These are phyloP conservation scores for Caenorhabditis zanzibari DNA, from an alignment of 2,888 invertebrate species.

Conservation along the genomic window DNA sequence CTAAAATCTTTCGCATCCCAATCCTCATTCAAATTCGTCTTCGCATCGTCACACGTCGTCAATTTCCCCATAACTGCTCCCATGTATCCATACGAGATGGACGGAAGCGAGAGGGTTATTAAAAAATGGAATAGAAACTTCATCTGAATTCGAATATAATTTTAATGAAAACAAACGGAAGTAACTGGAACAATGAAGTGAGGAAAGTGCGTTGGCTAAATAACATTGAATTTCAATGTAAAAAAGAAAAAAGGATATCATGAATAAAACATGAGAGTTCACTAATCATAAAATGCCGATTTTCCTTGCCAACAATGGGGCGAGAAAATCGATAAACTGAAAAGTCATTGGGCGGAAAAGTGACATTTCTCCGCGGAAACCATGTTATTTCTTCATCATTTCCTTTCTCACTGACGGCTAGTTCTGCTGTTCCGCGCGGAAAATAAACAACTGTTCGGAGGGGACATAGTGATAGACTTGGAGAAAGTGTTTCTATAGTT, in stretches of 20 bases:
- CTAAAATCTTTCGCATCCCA: conserved; percentile 86
- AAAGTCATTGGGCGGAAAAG: conserved; percentile 41
- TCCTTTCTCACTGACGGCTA: conserved; percentile 14
- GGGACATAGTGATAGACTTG: background rate
- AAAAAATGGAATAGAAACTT: background rate
- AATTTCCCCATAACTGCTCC: conserved; percentile 86
- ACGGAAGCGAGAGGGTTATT: background rate
- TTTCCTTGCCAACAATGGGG: conserved; percentile 1
- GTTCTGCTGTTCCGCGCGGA: conserved; percentile 46
- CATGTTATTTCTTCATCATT: conserved; percentile 20
- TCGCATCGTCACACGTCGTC: conserved; percentile 87
- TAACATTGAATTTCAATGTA: background rate
- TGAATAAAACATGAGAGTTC: conserved; percentile 29
- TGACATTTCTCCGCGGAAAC: conserved; percentile 34
- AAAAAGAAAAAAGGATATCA: background rate
- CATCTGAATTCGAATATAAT: conserved; percentile 9
- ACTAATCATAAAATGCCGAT: conserved; percentile 11
- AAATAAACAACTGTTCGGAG: conserved; percentile 31
- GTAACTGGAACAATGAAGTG: background rate
- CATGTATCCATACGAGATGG: conserved; percentile 61
- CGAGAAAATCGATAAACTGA: conserved; percentile 55
- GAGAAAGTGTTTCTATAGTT: background rate
- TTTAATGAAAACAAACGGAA: background rate
- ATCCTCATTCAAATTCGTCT: conserved; percentile 87
- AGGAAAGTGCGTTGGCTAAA: background rate